A percentile compares a stretch with the other conserved stretches of the same genome.
phyloP scores from a whole-genome alignment of 2,797 vertebrate genomes.

The Eidolon dupreanum region DNA sequence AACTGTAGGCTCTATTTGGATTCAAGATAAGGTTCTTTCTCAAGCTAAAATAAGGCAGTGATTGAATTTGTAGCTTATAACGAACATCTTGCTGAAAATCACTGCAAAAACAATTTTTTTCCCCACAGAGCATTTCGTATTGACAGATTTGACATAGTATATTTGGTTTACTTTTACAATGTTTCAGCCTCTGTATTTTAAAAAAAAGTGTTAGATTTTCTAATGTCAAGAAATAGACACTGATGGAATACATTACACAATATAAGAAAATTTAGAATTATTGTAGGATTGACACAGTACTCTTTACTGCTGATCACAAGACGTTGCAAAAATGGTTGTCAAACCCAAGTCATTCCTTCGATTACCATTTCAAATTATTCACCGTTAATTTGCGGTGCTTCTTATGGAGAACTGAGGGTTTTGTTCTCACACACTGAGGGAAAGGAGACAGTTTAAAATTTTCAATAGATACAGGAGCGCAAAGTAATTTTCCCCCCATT shows the following conservation, averaged over 20 bases:
- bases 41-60: not conserved
- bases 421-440: not conserved
- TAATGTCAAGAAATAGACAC: not conserved
- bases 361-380: constrained; percentile 49
- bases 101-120: not conserved
- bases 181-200: not conserved
- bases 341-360: not conserved
- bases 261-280: not conserved
- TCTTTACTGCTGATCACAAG: not conserved
- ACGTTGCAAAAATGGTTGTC: not conserved
- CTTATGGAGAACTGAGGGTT: not conserved
- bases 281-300: not conserved
- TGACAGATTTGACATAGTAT: not conserved
- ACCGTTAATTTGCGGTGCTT: not conserved
- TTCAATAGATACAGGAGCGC: constrained; percentile 1
- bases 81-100: not conserved
- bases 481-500: not conserved
- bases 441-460: not conserved
- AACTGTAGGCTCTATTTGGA: not conserved
- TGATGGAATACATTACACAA: not conserved
- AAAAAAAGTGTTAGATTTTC: constrained; percentile 20
- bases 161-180: not conserved
- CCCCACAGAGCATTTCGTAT: not conserved
- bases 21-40: not conserved
- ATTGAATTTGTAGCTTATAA: not conserved